These are phyloP conservation scores for Stichodactyla mertensii DNA, from an alignment of 64 coral and sea anemone species.

Conservation along the genomic window DNA sequence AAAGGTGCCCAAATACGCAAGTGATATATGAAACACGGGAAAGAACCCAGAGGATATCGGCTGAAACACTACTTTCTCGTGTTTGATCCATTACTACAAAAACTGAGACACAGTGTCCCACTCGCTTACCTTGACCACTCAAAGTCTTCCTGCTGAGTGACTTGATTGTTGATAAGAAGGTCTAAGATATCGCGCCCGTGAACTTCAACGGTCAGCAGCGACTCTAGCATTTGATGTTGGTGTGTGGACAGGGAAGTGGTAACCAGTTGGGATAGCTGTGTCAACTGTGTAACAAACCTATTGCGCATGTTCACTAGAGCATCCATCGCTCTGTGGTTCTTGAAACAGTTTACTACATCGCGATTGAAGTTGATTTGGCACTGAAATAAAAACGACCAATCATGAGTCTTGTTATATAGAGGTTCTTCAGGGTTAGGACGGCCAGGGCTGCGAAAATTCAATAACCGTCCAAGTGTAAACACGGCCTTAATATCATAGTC, in stretches of 20 bases:
- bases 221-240: constrained; percentile 69
- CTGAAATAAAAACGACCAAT: constrained; percentile 25
- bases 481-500: background rate
- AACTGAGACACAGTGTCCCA: background rate
- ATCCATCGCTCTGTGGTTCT: constrained; percentile 40
- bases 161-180: constrained; percentile 63
- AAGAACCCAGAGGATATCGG: too few species aligned
- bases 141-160: constrained; percentile 80
- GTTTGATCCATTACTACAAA: too few species aligned
- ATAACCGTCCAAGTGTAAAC: too few species aligned
- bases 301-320: constrained; percentile 54
- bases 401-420: background rate
- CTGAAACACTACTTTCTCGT: too few species aligned
- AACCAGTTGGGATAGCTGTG: constrained; percentile 66
- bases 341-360: constrained; percentile 73
- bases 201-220: constrained; percentile 82
- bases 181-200: constrained; percentile 87
- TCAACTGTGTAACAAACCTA: constrained; percentile 45
- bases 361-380: constrained; percentile 87
- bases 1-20: too few species aligned
- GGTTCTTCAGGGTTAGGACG: background rate
- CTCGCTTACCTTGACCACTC: constrained; percentile 69
- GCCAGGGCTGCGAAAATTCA: too few species aligned
- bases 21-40: too few species aligned
- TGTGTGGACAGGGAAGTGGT: constrained; percentile 51